A percentile compares a stretch with the other conserved stretches of the same genome.
Conservation (phyloP, 2,888 invertebrate species). For the Drosophila ochracea region DNA sequence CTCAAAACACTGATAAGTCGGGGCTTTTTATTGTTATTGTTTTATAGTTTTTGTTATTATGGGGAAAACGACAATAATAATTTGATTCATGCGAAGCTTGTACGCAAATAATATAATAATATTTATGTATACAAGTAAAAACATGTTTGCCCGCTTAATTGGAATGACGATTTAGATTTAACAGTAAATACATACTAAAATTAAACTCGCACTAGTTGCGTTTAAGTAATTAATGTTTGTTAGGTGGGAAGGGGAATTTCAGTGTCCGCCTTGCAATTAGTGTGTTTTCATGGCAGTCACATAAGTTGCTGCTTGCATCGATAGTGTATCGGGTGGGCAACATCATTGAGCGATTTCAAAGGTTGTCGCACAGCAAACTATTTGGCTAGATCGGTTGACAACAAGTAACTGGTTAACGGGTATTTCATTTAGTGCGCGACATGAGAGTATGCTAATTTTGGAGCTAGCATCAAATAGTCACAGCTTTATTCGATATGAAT, state of each 20-base stretch:
- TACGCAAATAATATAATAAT: slow-evolving; percentile 22
- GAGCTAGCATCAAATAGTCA: slow-evolving; percentile 47
- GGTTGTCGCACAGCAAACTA: slow-evolving; percentile 44
- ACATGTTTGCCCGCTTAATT: slow-evolving; percentile 22
- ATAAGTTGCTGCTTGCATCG: slow-evolving; percentile 44
- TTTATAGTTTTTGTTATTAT: slow-evolving; percentile 22
- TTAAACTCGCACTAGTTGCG: slow-evolving; percentile 5
- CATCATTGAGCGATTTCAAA: slow-evolving; percentile 14
- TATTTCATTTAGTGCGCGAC: slow-evolving; percentile 40
- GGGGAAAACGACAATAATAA: slow-evolving; percentile 21
- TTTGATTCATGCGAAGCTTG: slow-evolving; percentile 8
- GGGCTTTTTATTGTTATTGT: slow-evolving; percentile 5
- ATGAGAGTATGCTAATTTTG: slow-evolving; percentile 75
- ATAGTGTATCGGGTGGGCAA: slow-evolving; percentile 14
- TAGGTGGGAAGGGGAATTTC: not conserved
- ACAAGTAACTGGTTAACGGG: slow-evolving; percentile 33
- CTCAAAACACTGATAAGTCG: slow-evolving; percentile 51
- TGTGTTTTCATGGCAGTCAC: slow-evolving; percentile 64
- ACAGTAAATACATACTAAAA: not conserved
- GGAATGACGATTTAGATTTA: slow-evolving; percentile 7
- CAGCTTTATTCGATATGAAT: slow-evolving; percentile 55
- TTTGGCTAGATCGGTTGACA: slow-evolving; percentile 24
- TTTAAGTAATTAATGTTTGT: not conserved
- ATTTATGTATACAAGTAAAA: slow-evolving; percentile 28
- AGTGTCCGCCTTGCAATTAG: slow-evolving; percentile 47